Percentiles rank a stretch among this genome's conserved stretches.
These are phyloP conservation scores for Drosophila fuyamai DNA, from an alignment of 1,140 invertebrate species.

Conservation along the genomic window DNA sequence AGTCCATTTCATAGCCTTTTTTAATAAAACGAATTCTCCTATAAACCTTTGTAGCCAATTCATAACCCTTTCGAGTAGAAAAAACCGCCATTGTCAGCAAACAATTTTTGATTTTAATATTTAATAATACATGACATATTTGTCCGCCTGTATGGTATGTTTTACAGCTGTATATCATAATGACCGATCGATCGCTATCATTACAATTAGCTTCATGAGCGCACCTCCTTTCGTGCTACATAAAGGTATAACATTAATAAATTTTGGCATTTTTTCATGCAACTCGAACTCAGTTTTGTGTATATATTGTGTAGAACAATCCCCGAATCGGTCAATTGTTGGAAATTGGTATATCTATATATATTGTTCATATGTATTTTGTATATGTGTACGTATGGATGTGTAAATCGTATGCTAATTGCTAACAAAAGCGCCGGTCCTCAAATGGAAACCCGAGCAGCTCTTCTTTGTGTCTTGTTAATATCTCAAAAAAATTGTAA, in stretches of 20 bases:
- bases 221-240: slow-evolving; percentile 37
- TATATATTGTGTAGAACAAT: slow-evolving; percentile 22
- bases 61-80: background rate
- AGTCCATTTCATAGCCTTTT: too few relatives aligned
- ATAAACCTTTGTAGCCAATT: too few relatives aligned
- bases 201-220: slow-evolving; percentile 15
- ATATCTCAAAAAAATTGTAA: slow-evolving; percentile 53
- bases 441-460: slow-evolving; percentile 10
- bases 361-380: slow-evolving; percentile 50
- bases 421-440: slow-evolving; percentile 12
- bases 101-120: slow-evolving; percentile 70
- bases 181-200: slow-evolving; percentile 35
- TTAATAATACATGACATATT: slow-evolving; percentile 65
- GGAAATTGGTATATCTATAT: slow-evolving; percentile 40
- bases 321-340: slow-evolving; percentile 2
- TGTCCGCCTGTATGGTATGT: slow-evolving; percentile 36
- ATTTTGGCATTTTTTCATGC: slow-evolving; percentile 75
- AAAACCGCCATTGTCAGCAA: slow-evolving; percentile 54
- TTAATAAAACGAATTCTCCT: too few relatives aligned
- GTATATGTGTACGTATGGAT: slow-evolving; percentile 44
- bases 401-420: slow-evolving; percentile 46
- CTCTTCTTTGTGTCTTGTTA: slow-evolving; percentile 18
- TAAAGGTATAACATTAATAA: slow-evolving; percentile 66
- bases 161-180: slow-evolving; percentile 19
- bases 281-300: slow-evolving; percentile 47